These are phyloP conservation scores for Anableps anableps DNA, from an alignment of 2,797 vertebrate species.

Conservation along the genomic window DNA sequence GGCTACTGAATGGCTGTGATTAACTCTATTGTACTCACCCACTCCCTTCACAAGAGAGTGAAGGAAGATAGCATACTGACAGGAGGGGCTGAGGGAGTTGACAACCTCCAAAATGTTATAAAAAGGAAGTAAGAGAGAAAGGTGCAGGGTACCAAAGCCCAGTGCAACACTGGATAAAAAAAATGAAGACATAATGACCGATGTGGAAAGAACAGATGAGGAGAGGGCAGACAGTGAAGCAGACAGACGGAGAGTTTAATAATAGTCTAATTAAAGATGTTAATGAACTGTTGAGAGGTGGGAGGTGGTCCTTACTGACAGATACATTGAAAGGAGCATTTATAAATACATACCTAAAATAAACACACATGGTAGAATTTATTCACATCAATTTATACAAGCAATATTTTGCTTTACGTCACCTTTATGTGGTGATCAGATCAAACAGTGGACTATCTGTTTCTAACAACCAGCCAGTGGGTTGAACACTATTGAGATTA, in stretches of 20 bases:
- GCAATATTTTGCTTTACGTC: constrained; percentile 4
- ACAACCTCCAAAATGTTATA: constrained; percentile 45
- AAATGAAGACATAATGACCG: constrained; percentile 19
- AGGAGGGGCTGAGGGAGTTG: constrained; percentile 20
- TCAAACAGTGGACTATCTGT: neutral
- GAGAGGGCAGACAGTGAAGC: constrained; percentile 43
- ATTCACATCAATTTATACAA: constrained; percentile 6
- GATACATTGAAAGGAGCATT: constrained; percentile 78
- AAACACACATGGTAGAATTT: constrained; percentile 2
- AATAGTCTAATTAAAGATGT: constrained; percentile 86
- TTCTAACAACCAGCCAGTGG: neutral
- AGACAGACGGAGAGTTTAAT: constrained; percentile 79
- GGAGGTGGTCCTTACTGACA: constrained; percentile 82
- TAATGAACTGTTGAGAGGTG: constrained; percentile 93
- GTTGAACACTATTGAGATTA: neutral
- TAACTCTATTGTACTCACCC: constrained; percentile 85
- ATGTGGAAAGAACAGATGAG: constrained; percentile 68
- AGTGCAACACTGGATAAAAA: constrained; percentile 10
- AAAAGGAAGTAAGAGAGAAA: constrained; percentile 9
- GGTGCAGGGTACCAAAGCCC: constrained; percentile 31
- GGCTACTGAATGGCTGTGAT: constrained; percentile 87
- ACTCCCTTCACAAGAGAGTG: constrained; percentile 58
- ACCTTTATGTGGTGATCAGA: constrained; percentile 13
- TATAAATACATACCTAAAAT: constrained; percentile 15
- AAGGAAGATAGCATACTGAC: constrained; percentile 22